These are phyloP conservation scores for Drosophila pegasa DNA, from an alignment of 2,888 invertebrate species.

Conservation along the genomic window DNA sequence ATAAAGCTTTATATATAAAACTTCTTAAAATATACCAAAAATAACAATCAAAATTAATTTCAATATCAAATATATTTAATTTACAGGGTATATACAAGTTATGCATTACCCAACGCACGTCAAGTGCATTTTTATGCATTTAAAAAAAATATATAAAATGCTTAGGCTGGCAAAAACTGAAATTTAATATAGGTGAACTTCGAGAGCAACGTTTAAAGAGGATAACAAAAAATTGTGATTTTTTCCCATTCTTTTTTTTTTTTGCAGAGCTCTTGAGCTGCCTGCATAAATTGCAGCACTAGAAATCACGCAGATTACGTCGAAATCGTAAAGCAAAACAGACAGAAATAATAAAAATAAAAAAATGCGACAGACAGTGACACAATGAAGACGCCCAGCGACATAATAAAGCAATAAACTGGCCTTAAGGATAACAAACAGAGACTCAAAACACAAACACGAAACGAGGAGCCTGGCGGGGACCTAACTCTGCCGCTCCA, in stretches of 20 bases:
- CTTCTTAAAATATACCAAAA: neutral
- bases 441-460: constrained; percentile 48
- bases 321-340: constrained; percentile 41
- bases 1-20: neutral
- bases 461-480: constrained; percentile 1
- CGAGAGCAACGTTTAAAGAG: constrained; percentile 40
- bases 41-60: neutral
- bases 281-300: constrained; percentile 68
- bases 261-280: constrained; percentile 28
- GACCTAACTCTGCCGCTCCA: constrained; percentile 5
- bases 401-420: constrained; percentile 80
- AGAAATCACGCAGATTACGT: constrained; percentile 53
- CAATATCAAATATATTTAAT: neutral
- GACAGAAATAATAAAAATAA: constrained; percentile 25
- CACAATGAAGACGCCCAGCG: constrained; percentile 63
- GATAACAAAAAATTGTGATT: constrained; percentile 6
- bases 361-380: constrained; percentile 38
- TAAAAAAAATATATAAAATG: constrained; percentile 34
- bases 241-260: neutral
- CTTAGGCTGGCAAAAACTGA: constrained; percentile 56
- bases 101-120: neutral
- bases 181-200: constrained; percentile 63
- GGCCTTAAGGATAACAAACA: constrained; percentile 73
- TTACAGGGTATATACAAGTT: constrained; percentile 24
- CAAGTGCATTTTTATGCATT: constrained; percentile 39